Percentiles rank a stretch among this genome's conserved stretches.
phyloP scores from a whole-genome alignment of 2,113 vertebrate species.

The Progne subis region DNA sequence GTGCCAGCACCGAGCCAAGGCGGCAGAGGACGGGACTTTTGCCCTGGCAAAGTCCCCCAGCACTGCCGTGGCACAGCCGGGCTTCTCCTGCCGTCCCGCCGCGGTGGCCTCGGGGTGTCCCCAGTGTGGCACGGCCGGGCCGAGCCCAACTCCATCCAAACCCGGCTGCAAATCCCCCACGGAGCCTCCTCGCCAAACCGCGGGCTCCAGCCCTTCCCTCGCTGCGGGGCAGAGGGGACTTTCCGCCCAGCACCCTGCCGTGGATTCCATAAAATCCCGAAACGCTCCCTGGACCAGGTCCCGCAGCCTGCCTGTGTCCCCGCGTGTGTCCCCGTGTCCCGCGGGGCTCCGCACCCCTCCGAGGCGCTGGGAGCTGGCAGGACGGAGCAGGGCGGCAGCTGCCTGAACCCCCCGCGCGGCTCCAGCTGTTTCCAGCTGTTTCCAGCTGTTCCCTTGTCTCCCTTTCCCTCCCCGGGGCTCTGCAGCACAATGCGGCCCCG shows the following conservation, averaged over 20 bases:
- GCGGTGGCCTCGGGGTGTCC: not conserved
- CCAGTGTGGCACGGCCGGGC: not conserved
- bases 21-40: not conserved
- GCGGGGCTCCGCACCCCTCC: not conserved
- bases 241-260: not conserved
- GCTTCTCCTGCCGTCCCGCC: rapidly evolving
- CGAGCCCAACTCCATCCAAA: rapidly evolving
- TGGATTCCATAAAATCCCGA: not conserved
- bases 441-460: not conserved
- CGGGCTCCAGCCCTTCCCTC: not conserved
- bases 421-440: not conserved
- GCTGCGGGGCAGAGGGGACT: rapidly evolving
- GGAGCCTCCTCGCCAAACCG: rapidly evolving
- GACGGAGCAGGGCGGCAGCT: not conserved
- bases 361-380: not conserved
- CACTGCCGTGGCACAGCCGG: rapidly evolving
- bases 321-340: not conserved
- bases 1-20: not conserved
- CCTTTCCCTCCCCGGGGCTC: not conserved
- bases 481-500: not conserved
- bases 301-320: not conserved
- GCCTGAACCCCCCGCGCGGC: not conserved
- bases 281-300: rapidly evolving
- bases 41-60: not conserved
- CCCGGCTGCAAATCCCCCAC: rapidly evolving